Percentiles rank a stretch among this genome's conserved stretches.
Evolutionary conservation across 1,140 invertebrate genomes (phyloP).

Genomic region (Mamestra configurata): DNA sequence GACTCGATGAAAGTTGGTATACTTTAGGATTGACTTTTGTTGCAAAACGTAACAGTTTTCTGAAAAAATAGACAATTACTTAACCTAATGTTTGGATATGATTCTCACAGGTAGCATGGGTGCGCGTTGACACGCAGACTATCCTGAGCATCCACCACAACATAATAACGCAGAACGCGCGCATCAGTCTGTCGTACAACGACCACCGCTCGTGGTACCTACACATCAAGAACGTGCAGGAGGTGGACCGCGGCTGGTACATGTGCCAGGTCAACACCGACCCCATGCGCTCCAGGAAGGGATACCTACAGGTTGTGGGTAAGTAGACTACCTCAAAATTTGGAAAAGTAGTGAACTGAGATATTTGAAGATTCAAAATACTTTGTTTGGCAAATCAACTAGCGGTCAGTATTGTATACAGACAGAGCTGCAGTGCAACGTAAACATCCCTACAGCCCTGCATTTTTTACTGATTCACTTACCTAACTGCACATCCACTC

Average conservation of each 20-base stretch:
- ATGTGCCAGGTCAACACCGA: slow-evolving; percentile 96
- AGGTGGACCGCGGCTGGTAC: slow-evolving; percentile 94
- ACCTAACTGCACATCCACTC: slow-evolving; percentile 11
- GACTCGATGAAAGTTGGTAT: neutral
- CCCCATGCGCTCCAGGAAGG: slow-evolving; percentile 94
- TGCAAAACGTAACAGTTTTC: too few relatives aligned
- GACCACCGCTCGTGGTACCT: slow-evolving; percentile 96
- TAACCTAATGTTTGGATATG: neutral
- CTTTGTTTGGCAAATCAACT: neutral
- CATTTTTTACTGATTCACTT: slow-evolving; percentile 2
- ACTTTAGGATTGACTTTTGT: neutral
- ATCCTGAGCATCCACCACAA: slow-evolving; percentile 96
- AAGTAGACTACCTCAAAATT: slow-evolving; percentile 81
- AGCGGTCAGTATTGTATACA: neutral
- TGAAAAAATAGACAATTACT: too few relatives aligned
- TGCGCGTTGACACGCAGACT: slow-evolving; percentile 96
- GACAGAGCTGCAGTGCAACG: neutral
- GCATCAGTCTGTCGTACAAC: slow-evolving; percentile 95
- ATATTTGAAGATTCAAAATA: too few relatives aligned
- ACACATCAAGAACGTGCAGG: slow-evolving; percentile 94
- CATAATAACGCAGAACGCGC: slow-evolving; percentile 95
- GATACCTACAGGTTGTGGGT: slow-evolving; percentile 96
- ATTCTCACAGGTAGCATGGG: slow-evolving; percentile 94
- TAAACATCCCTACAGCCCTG: neutral
- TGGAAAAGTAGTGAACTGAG: too few relatives aligned